Conservation (phyloP, 1,140 invertebrate genomes). For the Ylistrum balloti region DNA sequence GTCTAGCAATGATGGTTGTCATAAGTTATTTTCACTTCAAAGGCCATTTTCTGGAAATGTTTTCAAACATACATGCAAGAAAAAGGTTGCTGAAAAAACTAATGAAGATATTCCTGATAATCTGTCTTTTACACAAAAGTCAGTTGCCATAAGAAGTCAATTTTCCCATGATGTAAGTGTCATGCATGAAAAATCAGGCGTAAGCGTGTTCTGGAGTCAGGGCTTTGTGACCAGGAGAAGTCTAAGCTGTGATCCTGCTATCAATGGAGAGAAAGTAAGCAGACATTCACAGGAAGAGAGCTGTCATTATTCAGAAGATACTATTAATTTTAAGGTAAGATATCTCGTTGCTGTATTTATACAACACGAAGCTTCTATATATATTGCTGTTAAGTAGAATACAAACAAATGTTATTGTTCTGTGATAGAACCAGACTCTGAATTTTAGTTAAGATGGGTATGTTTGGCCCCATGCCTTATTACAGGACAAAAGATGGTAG, state of each 20-base stretch:
- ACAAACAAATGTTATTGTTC: no score
- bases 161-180: background rate
- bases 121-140: background rate
- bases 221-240: conserved; percentile 56
- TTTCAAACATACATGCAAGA: conserved; percentile 45
- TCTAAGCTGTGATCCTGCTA: conserved; percentile 60
- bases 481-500: no score
- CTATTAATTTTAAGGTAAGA: conserved; percentile 48
- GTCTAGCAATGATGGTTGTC: background rate
- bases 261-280: conserved; percentile 48
- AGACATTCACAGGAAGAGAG: conserved; percentile 45
- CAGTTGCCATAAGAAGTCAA: background rate
- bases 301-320: conserved; percentile 48
- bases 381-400: no score
- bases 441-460: no score
- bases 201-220: conserved; percentile 52
- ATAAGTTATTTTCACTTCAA: background rate
- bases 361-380: no score
- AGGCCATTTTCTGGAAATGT: conserved; percentile 47
- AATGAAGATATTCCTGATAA: background rate
- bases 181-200: background rate
- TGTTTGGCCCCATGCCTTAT: no score
- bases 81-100: background rate
- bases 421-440: no score
- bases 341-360: no score